Evolutionary conservation across 2,888 invertebrate genomes (phyloP), one percentile per base, ranked within the genome.

Genomic region (Drosophila eohydei): DNA sequence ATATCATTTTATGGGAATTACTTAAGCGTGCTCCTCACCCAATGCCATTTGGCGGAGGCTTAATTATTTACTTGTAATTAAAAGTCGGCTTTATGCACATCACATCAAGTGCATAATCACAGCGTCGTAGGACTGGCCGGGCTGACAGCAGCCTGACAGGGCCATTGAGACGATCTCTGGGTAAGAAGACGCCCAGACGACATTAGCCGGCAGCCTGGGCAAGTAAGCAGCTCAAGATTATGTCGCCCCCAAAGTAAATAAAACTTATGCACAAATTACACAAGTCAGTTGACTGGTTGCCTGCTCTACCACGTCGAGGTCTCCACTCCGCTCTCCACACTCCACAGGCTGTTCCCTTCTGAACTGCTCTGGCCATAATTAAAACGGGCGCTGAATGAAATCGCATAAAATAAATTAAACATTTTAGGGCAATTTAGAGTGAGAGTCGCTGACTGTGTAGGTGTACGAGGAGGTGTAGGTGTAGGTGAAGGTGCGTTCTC

Each of bases 321-420:
- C 40, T 50, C 16, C 56, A 36, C 26, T 7, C 12, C 12, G n/a
- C 61, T 2, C 36, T 52, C 12, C 12, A 26, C 61, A 3, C 36
- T 52, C 51, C 12, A 30, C 43, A 16, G n/a, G 38, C 26, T 48
- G 51, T 30, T 50, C 41, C 48, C 60, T 48, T 61, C 51, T 28
- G 28, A 60, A 41, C 28, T 40, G 48, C 64, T 63, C 50, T 51
- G 80, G 80, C 80, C 88, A 88, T 88, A 88, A 88, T 88, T 89
- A 88, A 88, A 88, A 88, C 88, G 80, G 80, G 80, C 62, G 81
- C 87, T 88, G 89, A 86, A 86, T 84, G 86, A 88, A 88, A 88
- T 88, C 87, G 86, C 88, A 88, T 88, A 88, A 89, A 88, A 89
- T 88, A 89, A 88, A 88, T 88, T 88, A 88, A 88, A 88, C 89